These are phyloP conservation scores for Teleogryllus oceanicus DNA, from an alignment of 2,888 invertebrate species.

Conservation along the genomic window DNA sequence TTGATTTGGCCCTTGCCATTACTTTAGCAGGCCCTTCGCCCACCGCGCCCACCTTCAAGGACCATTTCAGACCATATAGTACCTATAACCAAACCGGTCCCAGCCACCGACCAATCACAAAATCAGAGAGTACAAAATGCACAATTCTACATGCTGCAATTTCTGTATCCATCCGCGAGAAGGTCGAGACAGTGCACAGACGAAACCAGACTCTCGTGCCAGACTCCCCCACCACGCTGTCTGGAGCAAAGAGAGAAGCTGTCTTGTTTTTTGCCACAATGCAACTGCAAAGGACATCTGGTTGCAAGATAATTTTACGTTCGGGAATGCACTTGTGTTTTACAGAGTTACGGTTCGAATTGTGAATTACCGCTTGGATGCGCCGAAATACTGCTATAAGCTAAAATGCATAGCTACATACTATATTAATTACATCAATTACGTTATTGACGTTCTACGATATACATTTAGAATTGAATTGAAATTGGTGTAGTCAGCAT, in stretches of 20 bases:
- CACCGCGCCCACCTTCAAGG: neutral
- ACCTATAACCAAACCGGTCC: neutral
- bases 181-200: neutral
- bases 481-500: too few species aligned
- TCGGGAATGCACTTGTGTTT: too few species aligned
- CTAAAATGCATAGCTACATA: too few species aligned
- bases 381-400: too few species aligned
- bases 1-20: neutral
- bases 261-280: too few species aligned
- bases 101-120: neutral
- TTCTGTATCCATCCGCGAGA: slow-evolving; percentile 11
- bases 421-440: too few species aligned
- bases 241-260: neutral
- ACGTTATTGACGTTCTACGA: too few species aligned
- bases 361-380: too few species aligned
- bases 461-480: too few species aligned
- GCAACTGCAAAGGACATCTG: too few species aligned
- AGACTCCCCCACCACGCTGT: neutral
- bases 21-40: neutral
- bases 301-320: too few species aligned
- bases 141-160: neutral
- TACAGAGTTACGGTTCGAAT: too few species aligned
- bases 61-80: neutral
- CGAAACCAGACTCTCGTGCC: neutral
- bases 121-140: neutral